Percentiles rank a stretch among this genome's conserved stretches.
Conservation (phyloP, 2,797 vertebrate genomes). For the Toxotes lorentzi region DNA sequence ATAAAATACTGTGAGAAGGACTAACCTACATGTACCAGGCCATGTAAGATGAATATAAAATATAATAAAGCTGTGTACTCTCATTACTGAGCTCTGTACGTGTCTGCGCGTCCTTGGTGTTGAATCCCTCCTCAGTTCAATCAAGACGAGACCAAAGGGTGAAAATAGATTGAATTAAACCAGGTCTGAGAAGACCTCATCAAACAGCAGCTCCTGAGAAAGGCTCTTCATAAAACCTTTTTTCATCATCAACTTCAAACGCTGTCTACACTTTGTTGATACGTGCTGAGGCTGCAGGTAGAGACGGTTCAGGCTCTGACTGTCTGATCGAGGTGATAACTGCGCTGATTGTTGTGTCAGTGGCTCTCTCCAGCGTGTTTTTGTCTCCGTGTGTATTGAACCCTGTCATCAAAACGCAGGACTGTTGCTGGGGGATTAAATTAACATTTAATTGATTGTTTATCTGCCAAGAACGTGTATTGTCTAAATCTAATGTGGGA, state of each 20-base stretch:
- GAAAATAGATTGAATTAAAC: background rate
- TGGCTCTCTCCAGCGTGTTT: slow-evolving; percentile 16
- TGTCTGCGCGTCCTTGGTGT: too few species aligned
- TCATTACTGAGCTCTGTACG: background rate
- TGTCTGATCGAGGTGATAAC: slow-evolving; percentile 71
- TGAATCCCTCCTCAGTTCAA: background rate
- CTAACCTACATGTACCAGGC: too few species aligned
- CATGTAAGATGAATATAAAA: background rate
- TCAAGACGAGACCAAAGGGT: background rate
- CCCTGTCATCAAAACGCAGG: slow-evolving; percentile 56
- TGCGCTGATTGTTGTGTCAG: slow-evolving; percentile 32
- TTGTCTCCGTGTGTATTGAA: slow-evolving; percentile 63
- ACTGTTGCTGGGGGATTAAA: slow-evolving; percentile 64
- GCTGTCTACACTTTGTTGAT: background rate
- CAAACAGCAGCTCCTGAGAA: background rate
- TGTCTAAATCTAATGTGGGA: slow-evolving; percentile 55
- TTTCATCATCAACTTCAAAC: slow-evolving; percentile 13
- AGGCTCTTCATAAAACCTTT: background rate
- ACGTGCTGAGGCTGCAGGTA: slow-evolving; percentile 18
- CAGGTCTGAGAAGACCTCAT: background rate
- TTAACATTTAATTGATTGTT: slow-evolving; percentile 73
- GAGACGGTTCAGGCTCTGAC: slow-evolving; percentile 15
- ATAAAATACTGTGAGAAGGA: background rate
- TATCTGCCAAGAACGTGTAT: slow-evolving; percentile 74
- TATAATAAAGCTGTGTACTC: background rate